phyloP scores from a whole-genome alignment of 2,888 invertebrate species.

The Agapetus fuscipes region DNA sequence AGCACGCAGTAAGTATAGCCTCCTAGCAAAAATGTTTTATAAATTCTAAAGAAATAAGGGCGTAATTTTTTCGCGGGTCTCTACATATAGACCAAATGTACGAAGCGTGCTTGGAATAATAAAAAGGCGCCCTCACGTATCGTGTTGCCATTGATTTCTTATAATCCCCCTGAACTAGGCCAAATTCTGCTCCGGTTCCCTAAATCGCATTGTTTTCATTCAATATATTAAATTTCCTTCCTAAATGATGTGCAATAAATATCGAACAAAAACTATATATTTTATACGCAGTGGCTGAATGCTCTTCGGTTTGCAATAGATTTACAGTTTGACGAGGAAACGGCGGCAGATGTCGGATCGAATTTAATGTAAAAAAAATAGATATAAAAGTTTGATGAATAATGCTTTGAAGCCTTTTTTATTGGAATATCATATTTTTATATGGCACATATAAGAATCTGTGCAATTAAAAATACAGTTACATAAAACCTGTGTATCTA shows the following conservation, averaged over 20 bases:
- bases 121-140: slow-evolving; percentile 7
- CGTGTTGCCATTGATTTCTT: slow-evolving; percentile 20
- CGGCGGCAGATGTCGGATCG: slow-evolving; percentile 7
- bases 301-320: slow-evolving; percentile 4
- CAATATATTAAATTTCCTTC: slow-evolving; percentile 19
- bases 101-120: slow-evolving; percentile 15
- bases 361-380: slow-evolving; percentile 2
- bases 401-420: too few relatives aligned
- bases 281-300: too few relatives aligned
- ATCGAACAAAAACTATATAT: slow-evolving; percentile 8
- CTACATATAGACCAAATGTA: not conserved
- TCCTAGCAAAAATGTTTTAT: too few relatives aligned
- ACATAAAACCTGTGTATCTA: too few relatives aligned
- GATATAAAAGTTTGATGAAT: not conserved
- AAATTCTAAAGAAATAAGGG: not conserved
- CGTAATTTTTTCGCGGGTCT: not conserved
- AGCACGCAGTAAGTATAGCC: too few relatives aligned
- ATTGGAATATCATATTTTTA: too few relatives aligned
- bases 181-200: slow-evolving; percentile 11
- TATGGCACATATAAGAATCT: too few relatives aligned
- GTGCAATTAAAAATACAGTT: too few relatives aligned
- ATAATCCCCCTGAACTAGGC: slow-evolving; percentile 19
- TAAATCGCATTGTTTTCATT: slow-evolving; percentile 17
- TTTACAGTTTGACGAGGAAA: slow-evolving; percentile 6
- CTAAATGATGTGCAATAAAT: slow-evolving; percentile 16